Percentiles rank a stretch among this genome's conserved stretches.
These are phyloP conservation scores for Ricordea florida DNA, from an alignment of 92 coral and sea anemone species.

Conservation along the genomic window DNA sequence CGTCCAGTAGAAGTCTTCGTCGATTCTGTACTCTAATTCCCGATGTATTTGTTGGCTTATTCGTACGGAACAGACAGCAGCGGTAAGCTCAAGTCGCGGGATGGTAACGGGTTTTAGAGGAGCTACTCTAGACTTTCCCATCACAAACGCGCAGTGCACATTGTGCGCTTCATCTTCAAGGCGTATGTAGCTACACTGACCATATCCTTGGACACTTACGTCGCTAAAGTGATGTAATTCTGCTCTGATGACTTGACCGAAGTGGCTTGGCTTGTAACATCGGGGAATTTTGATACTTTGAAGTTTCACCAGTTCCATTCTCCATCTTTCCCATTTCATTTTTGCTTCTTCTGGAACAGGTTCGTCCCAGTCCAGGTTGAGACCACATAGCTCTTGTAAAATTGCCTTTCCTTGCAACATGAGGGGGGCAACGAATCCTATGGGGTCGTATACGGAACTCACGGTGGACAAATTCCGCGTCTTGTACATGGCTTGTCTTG, in stretches of 20 bases:
- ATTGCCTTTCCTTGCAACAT: conserved; percentile 58
- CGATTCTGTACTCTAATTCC: background rate
- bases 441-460: conserved; percentile 58
- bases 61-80: background rate
- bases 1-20: background rate
- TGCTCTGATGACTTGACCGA: conserved; percentile 5
- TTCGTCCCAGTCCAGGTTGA: conserved; percentile 58
- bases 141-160: background rate
- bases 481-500: conserved; percentile 57
- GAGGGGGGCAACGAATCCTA: conserved; percentile 65
- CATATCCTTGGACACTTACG: conserved; percentile 10
- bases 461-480: conserved; percentile 64
- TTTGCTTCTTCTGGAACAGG: conserved; percentile 41
- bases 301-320: background rate
- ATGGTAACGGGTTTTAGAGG: background rate
- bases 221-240: conserved; percentile 50
- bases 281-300: conserved; percentile 6
- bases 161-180: background rate
- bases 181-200: too few species aligned
- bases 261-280: conserved; percentile 38
- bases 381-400: conserved; percentile 57
- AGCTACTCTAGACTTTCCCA: conserved; percentile 6
- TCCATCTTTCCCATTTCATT: conserved; percentile 53
- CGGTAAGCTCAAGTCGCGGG: background rate
- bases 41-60: background rate